Percentiles rank a stretch among this genome's conserved stretches.
phyloP scores from a whole-genome alignment of 1,140 invertebrate species.

The Chrysopa pallens region DNA sequence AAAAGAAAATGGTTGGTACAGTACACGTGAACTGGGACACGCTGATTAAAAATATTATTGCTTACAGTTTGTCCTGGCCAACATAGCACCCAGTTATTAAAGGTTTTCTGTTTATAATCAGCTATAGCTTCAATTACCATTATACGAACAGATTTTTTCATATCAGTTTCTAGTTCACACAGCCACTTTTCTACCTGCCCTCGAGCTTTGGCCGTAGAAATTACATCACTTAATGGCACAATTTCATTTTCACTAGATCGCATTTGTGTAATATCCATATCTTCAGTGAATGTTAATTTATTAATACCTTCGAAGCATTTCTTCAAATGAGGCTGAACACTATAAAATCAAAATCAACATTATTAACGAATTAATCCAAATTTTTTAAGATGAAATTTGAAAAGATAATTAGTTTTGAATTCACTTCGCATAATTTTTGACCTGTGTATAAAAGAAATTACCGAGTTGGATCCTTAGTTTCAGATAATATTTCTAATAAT shows the following conservation, averaged over 20 bases:
- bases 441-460: slow-evolving; percentile 20
- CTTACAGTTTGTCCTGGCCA: slow-evolving; percentile 73
- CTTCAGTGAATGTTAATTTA: slow-evolving; percentile 67
- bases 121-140: slow-evolving; percentile 39
- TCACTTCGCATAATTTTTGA: too few species aligned
- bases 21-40: too few species aligned
- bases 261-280: slow-evolving; percentile 78
- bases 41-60: too few species aligned
- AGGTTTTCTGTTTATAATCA: slow-evolving; percentile 43
- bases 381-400: too few species aligned
- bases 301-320: slow-evolving; percentile 93
- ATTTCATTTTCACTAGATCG: slow-evolving; percentile 76
- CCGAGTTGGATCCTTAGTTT: slow-evolving; percentile 91
- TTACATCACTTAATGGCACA: slow-evolving; percentile 55
- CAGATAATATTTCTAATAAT: slow-evolving; percentile 85
- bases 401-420: too few species aligned
- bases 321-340: slow-evolving; percentile 92
- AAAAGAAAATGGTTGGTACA: neutral
- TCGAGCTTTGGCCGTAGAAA: slow-evolving; percentile 70
- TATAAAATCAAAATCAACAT: too few species aligned
- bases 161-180: slow-evolving; percentile 67
- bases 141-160: slow-evolving; percentile 76
- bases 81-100: slow-evolving; percentile 57
- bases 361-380: too few species aligned
- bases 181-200: slow-evolving; percentile 97